These are phyloP conservation scores for Dorcus parallelipipedus DNA, from an alignment of 2,888 invertebrate species.

Conservation along the genomic window DNA sequence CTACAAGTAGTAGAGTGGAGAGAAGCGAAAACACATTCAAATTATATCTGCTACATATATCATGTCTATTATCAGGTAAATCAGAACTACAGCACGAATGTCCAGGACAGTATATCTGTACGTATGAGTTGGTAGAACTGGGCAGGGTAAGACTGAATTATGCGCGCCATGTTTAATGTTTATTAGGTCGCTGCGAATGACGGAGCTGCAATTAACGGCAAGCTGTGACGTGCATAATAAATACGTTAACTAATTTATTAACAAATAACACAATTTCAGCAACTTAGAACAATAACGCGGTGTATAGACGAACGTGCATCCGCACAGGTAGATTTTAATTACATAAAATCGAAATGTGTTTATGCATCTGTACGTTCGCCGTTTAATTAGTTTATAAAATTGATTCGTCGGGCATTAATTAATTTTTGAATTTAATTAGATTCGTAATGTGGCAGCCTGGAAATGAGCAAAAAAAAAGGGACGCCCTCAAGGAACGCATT, in stretches of 20 bases:
- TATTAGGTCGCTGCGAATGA: constrained; percentile 48
- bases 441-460: too few relatives aligned
- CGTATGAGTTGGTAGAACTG: constrained; percentile 29
- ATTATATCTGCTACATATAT: constrained; percentile 23
- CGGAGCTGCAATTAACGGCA: constrained; percentile 47
- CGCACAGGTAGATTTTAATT: constrained; percentile 1
- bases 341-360: neutral
- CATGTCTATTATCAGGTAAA: constrained; percentile 26
- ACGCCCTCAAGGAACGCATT: too few relatives aligned
- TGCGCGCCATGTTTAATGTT: constrained; percentile 48
- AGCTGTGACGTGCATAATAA: constrained; percentile 47
- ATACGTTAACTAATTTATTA: constrained; percentile 41
- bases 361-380: neutral
- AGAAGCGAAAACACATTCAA: constrained; percentile 18
- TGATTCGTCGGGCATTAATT: neutral
- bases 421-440: neutral
- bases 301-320: neutral
- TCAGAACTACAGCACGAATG: constrained; percentile 27
- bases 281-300: constrained; percentile 17
- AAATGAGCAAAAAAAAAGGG: too few relatives aligned
- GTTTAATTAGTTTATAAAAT: constrained; percentile 1
- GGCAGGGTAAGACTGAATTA: constrained; percentile 48
- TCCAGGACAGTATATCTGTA: constrained; percentile 27
- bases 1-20: neutral
- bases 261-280: constrained; percentile 29